Evolutionary conservation across 2,797 vertebrate species (phyloP).

Genomic region (Tiaroga cobitis): DNA sequence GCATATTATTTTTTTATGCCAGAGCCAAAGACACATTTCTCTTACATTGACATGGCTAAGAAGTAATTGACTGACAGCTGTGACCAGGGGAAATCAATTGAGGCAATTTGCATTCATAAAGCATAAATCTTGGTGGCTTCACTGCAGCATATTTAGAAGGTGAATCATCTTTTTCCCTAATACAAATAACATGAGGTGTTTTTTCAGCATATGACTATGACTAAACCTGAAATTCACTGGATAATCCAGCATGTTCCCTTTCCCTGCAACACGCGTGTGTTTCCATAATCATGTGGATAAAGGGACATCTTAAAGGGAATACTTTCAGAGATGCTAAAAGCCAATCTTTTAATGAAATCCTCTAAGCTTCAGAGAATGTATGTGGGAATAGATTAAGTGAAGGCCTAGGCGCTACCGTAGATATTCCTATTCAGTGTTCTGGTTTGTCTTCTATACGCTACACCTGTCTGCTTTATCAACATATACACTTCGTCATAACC

Average conservation of each 20-base stretch:
- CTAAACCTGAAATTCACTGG: neutral
- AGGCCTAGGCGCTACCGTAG: neutral
- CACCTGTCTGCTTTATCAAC: no score
- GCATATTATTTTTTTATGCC: neutral
- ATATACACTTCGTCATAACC: neutral
- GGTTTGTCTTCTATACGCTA: neutral
- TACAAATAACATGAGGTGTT: neutral
- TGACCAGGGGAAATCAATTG: neutral
- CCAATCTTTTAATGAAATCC: neutral
- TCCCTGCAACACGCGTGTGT: neutral
- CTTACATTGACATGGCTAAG: neutral
- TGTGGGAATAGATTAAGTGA: neutral
- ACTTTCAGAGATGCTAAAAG: neutral
- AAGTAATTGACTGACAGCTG: neutral
- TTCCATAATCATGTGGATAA: neutral
- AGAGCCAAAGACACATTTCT: neutral
- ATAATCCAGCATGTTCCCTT: neutral
- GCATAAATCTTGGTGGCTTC: neutral
- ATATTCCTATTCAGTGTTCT: neutral
- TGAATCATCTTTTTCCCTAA: neutral
- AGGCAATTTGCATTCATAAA: neutral
- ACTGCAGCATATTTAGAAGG: neutral
- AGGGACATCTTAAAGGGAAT: neutral
- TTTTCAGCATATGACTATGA: neutral
- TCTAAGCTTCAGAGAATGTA: neutral